Percentiles rank a stretch among this genome's conserved stretches.
Evolutionary conservation across 2,888 invertebrate genomes (phyloP).

Genomic region (Drosophila falleni): DNA sequence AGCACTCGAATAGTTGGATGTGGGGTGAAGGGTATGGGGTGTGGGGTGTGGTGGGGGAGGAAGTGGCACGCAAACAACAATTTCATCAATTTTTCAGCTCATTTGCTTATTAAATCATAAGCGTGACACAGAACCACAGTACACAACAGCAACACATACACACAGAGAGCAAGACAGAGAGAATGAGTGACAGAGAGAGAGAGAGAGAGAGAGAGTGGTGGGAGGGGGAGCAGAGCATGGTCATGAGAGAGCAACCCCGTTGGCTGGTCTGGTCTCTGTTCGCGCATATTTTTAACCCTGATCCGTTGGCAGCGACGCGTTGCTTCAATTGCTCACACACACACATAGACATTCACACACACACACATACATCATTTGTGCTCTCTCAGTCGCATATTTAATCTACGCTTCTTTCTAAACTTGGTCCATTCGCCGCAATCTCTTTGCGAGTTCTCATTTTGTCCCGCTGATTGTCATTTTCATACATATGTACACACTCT

Average conservation of each 20-base stretch:
- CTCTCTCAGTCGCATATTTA: slow-evolving; percentile 33
- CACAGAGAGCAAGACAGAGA: background rate
- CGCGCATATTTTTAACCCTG: slow-evolving; percentile 78
- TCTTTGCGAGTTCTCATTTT: slow-evolving; percentile 45
- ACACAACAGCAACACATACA: slow-evolving; percentile 6
- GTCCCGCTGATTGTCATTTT: slow-evolving; percentile 75
- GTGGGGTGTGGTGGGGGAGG: slow-evolving; percentile 1
- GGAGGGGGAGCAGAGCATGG: slow-evolving; percentile 26
- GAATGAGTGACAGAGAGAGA: background rate
- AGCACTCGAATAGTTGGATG: slow-evolving; percentile 14
- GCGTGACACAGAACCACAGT: slow-evolving; percentile 67
- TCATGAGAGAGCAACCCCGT: slow-evolving; percentile 58
- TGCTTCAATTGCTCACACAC: slow-evolving; percentile 52
- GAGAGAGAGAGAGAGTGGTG: background rate
- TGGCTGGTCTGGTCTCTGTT: slow-evolving; percentile 44
- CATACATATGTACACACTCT: slow-evolving; percentile 33
- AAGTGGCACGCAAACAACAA: slow-evolving; percentile 51
- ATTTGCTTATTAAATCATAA: slow-evolving; percentile 83
- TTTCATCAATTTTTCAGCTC: slow-evolving; percentile 80
- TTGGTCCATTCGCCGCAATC: slow-evolving; percentile 72
- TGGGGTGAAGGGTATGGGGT: background rate
- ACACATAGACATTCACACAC: slow-evolving; percentile 11
- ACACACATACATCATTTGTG: background rate
- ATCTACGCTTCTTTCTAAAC: slow-evolving; percentile 73
- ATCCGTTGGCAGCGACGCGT: slow-evolving; percentile 50